Conservation (phyloP, 1,140 invertebrate species). For the Polypedilum vanderplanki region DNA sequence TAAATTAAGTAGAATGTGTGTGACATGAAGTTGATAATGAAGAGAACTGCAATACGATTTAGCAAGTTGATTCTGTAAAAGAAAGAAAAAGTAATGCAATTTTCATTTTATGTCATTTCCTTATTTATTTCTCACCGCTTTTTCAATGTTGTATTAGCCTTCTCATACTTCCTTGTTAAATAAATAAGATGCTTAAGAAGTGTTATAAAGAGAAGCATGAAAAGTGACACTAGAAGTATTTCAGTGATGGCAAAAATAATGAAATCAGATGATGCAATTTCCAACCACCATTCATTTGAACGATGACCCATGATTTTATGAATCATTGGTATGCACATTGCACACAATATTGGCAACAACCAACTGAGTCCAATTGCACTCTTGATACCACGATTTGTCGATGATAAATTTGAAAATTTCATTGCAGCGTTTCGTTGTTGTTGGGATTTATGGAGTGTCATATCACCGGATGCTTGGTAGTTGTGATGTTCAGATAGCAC, state of each 20-base stretch:
- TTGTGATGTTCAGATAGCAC: not conserved
- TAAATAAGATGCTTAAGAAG: slow-evolving; percentile 46
- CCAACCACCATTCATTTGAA: slow-evolving; percentile 43
- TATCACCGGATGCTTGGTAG: not conserved
- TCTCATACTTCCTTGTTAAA: slow-evolving; percentile 42
- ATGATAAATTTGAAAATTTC: slow-evolving; percentile 31
- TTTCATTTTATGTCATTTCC: too few species aligned
- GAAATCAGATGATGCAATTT: slow-evolving; percentile 37
- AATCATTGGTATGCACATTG: slow-evolving; percentile 41
- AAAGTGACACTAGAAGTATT: slow-evolving; percentile 38
- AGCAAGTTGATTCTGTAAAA: slow-evolving; percentile 49
- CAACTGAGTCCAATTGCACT: slow-evolving; percentile 42
- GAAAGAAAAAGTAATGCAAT: too few species aligned
- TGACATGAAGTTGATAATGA: slow-evolving; percentile 50
- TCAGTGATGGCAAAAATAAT: slow-evolving; percentile 41
- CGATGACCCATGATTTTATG: slow-evolving; percentile 44
- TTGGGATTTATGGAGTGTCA: not conserved
- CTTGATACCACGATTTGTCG: slow-evolving; percentile 37
- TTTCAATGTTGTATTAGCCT: slow-evolving; percentile 44
- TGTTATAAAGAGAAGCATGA: slow-evolving; percentile 38
- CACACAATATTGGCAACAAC: slow-evolving; percentile 41
- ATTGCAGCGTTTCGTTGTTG: not conserved
- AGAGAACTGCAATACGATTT: slow-evolving; percentile 51
- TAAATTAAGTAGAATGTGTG: slow-evolving; percentile 54
- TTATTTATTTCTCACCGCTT: slow-evolving; percentile 37